Conservation (phyloP, 2,888 invertebrate genomes). For the Acleris literana region DNA sequence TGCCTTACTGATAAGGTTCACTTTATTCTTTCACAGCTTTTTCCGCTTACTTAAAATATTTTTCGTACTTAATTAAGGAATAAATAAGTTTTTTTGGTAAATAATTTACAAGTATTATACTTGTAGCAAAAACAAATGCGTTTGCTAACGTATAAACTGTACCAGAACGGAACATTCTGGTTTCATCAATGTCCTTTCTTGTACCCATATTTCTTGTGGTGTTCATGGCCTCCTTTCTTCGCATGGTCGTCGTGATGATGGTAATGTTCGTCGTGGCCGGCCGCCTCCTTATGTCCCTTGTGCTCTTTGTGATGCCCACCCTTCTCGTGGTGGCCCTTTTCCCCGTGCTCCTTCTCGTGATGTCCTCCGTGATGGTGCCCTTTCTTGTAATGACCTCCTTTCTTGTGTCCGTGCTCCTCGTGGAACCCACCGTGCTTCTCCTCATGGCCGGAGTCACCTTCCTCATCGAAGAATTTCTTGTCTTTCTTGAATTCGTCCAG, state of each 20-base stretch:
- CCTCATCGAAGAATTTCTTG: slow-evolving; percentile 93
- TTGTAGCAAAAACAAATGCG: slow-evolving; percentile 19
- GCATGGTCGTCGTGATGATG: slow-evolving; percentile 89
- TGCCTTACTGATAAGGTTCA: too few relatives aligned
- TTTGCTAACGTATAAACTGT: slow-evolving; percentile 4
- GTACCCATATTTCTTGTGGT: slow-evolving; percentile 91
- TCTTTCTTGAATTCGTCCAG: slow-evolving; percentile 93
- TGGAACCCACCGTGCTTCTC: slow-evolving; percentile 92
- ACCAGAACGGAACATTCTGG: neutral
- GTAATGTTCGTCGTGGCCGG: slow-evolving; percentile 90
- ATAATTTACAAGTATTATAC: slow-evolving; percentile 26
- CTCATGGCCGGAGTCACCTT: slow-evolving; percentile 91
- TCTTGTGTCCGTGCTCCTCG: slow-evolving; percentile 91
- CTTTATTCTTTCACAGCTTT: neutral
- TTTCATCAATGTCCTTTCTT: slow-evolving; percentile 76
- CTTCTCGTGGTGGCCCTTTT: slow-evolving; percentile 91
- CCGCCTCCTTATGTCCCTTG: slow-evolving; percentile 90
- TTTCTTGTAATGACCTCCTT: slow-evolving; percentile 91
- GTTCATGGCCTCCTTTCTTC: slow-evolving; percentile 91
- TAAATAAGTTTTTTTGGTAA: slow-evolving; percentile 31
- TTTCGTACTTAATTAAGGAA: slow-evolving; percentile 25
- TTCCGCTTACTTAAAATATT: slow-evolving; percentile 2
- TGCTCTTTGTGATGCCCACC: slow-evolving; percentile 91
- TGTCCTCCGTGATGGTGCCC: slow-evolving; percentile 91
- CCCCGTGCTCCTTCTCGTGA: slow-evolving; percentile 90